These are phyloP conservation scores for Acromyrmex echinatior DNA, from an alignment of 1,140 invertebrate genomes.

Conservation along the genomic window DNA sequence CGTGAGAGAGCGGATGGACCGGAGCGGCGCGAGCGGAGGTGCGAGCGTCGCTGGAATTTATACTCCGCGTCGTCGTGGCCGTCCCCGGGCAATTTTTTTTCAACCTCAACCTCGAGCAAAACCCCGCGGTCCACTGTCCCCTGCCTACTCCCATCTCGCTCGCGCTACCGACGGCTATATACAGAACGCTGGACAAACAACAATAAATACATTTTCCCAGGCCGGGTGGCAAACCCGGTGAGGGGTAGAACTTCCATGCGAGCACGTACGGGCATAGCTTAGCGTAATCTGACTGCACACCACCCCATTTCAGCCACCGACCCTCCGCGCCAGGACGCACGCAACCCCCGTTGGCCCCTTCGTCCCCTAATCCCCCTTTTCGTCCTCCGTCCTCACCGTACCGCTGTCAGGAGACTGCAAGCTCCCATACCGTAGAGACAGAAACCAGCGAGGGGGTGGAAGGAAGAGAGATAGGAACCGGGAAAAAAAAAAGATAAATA, in stretches of 20 bases:
- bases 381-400: conserved; percentile 24
- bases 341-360: conserved; percentile 52
- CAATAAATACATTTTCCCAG: conserved; percentile 87
- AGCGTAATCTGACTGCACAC: conserved; percentile 87
- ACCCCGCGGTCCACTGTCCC: conserved; percentile 51
- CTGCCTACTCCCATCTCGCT: conserved; percentile 25
- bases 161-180: conserved; percentile 65
- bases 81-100: conserved; percentile 81
- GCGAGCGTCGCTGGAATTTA: conserved; percentile 80
- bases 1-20: conserved; percentile 57
- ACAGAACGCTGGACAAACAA: conserved; percentile 86
- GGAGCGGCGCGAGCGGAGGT: conserved; percentile 55
- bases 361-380: conserved; percentile 40
- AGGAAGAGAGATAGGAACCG: conserved; percentile 27
- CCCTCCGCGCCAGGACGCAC: conserved; percentile 73
- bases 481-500: conserved; percentile 60
- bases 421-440: conserved; percentile 65
- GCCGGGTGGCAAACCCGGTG: conserved; percentile 73
- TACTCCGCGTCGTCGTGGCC: conserved; percentile 78
- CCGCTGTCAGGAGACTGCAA: conserved; percentile 77
- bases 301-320: conserved; percentile 82
- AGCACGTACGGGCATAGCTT: conserved; percentile 87
- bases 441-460: conserved; percentile 54
- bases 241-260: conserved; percentile 83
- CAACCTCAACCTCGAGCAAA: conserved; percentile 73